phyloP scores from a whole-genome alignment of 2,888 invertebrate genomes.

The Nasonia oneida region DNA sequence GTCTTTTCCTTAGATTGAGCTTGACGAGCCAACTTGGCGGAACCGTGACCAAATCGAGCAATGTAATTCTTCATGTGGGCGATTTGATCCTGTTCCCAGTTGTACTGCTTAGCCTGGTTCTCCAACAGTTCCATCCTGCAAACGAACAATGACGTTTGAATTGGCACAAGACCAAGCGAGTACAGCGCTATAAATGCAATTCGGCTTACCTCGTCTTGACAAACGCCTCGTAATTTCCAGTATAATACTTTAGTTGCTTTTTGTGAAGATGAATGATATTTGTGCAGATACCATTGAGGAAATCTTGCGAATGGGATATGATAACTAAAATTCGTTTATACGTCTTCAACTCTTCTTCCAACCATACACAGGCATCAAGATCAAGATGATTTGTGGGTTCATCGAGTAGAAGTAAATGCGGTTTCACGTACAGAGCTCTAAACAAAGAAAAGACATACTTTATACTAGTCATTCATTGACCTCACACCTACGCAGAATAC shows the following conservation, averaged over 20 bases:
- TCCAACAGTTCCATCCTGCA: constrained; percentile 93
- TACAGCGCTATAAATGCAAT: neutral
- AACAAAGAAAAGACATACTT: constrained; percentile 34
- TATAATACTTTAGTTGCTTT: constrained; percentile 95
- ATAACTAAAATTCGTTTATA: constrained; percentile 98
- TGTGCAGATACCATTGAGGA: constrained; percentile 97
- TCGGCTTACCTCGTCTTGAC: constrained; percentile 85
- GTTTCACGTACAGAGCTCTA: constrained; percentile 97
- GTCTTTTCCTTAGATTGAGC: constrained; percentile 99
- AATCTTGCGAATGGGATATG: constrained; percentile 99
- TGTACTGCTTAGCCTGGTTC: constrained; percentile 99
- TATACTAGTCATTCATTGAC: neutral
- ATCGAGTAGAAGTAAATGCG: constrained; percentile 96
- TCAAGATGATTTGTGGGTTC: constrained; percentile 99
- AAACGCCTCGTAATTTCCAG: constrained; percentile 98
- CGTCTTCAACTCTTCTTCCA: constrained; percentile 97
- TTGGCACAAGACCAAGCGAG: neutral
- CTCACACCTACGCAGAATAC: neutral
- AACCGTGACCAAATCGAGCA: constrained; percentile 99
- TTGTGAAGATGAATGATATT: constrained; percentile 98
- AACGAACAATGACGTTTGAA: neutral
- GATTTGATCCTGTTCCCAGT: constrained; percentile 99
- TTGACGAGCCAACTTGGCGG: constrained; percentile 98
- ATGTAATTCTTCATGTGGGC: constrained; percentile 99
- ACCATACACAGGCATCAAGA: constrained; percentile 99